A percentile compares a stretch with the other conserved stretches of the same genome.
These are phyloP conservation scores for Bombus confusus DNA, from an alignment of 1,140 invertebrate species.

Conservation along the genomic window DNA sequence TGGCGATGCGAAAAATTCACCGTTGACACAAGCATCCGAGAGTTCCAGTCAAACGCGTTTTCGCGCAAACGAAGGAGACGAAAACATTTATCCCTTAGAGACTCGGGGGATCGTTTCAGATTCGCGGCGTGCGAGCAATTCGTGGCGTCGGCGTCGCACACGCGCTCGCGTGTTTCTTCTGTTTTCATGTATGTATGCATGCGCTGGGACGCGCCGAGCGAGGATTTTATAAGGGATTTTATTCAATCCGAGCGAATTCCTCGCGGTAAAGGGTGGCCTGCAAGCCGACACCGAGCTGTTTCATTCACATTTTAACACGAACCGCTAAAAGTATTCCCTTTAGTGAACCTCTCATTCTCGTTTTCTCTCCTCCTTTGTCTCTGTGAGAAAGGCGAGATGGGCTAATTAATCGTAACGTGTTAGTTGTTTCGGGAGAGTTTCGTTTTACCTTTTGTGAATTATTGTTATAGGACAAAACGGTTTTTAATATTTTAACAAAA, in stretches of 20 bases:
- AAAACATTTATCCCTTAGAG: constrained; percentile 39
- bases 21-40: too few species aligned
- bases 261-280: constrained; percentile 11
- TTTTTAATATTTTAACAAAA: too few species aligned
- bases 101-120: constrained; percentile 35
- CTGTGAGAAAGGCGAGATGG: background rate
- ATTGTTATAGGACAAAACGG: too few species aligned
- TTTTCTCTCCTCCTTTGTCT: background rate
- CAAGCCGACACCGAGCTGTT: constrained; percentile 5
- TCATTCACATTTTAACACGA: constrained; percentile 1
- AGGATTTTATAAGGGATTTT: constrained; percentile 51
- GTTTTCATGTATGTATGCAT: constrained; percentile 39
- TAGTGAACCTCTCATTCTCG: background rate
- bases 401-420: too few species aligned
- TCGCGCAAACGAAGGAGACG: constrained; percentile 24
- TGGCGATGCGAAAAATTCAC: too few species aligned
- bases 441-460: too few species aligned
- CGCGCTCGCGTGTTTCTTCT: background rate
- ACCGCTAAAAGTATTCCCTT: background rate
- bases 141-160: background rate
- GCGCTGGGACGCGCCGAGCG: background rate
- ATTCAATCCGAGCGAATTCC: constrained; percentile 40
- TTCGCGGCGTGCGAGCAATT: constrained; percentile 40
- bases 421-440: too few species aligned
- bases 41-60: background rate